Evolutionary conservation across 2,888 invertebrate genomes (phyloP).

Genomic region (Epinotia demarniana): DNA sequence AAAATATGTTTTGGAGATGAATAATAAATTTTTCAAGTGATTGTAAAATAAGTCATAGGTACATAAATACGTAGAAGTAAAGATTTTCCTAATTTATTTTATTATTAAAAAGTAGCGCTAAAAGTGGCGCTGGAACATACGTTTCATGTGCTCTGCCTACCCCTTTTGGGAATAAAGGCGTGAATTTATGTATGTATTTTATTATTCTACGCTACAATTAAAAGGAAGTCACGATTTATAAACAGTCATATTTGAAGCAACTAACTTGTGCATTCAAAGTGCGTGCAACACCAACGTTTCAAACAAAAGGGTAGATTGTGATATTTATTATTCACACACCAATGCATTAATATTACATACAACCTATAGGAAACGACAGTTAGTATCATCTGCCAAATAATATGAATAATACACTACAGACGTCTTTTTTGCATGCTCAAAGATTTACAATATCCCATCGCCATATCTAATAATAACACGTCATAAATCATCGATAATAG

Average conservation of each 20-base stretch:
- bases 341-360: constrained; percentile 14
- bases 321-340: background rate
- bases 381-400: background rate
- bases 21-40: background rate
- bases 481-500: constrained; percentile 46
- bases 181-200: too few relatives aligned
- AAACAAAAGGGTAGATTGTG: constrained; percentile 22
- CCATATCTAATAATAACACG: constrained; percentile 48
- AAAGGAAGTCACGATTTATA: constrained; percentile 11
- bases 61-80: too few relatives aligned
- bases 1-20: background rate
- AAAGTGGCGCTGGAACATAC: too few relatives aligned
- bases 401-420: constrained; percentile 2
- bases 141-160: too few relatives aligned
- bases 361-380: constrained; percentile 1
- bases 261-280: constrained; percentile 12
- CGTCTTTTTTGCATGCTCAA: constrained; percentile 28
- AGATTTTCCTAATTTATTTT: background rate
- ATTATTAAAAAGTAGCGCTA: too few relatives aligned
- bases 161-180: too few relatives aligned
- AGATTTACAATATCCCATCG: constrained; percentile 40
- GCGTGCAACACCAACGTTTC: constrained; percentile 13
- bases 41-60: background rate
- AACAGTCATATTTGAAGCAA: background rate
- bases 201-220: background rate